phyloP scores from a whole-genome alignment of 1,140 invertebrate genomes.

The Parasteatoda tepidariorum region DNA sequence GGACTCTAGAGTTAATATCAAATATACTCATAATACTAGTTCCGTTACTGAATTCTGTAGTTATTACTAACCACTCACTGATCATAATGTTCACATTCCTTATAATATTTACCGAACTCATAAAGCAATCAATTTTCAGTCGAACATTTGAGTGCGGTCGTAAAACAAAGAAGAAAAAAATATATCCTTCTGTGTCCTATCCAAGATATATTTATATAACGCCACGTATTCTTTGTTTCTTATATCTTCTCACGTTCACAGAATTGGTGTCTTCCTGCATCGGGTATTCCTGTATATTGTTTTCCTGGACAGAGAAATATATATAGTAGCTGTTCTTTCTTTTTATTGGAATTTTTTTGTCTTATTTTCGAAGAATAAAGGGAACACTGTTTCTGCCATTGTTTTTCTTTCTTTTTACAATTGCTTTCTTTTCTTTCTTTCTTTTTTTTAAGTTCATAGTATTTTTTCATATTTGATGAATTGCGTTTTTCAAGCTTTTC shows the following conservation, averaged over 20 bases:
- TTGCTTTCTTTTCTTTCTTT: background rate
- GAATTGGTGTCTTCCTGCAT: background rate
- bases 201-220: constrained; percentile 36
- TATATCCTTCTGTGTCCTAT: background rate
- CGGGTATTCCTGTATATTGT: background rate
- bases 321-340: background rate
- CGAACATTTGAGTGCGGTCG: constrained; percentile 33
- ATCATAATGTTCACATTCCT: background rate
- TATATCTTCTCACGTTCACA: constrained; percentile 1
- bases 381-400: background rate
- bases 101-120: constrained; percentile 52
- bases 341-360: background rate
- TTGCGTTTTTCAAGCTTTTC: background rate
- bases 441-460: constrained; percentile 1
- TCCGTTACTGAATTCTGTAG: background rate
- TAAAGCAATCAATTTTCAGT: constrained; percentile 51
- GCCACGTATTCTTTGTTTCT: constrained; percentile 35
- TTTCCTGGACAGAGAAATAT: background rate
- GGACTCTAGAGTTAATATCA: no score
- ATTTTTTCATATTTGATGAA: background rate
- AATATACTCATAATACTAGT: no score
- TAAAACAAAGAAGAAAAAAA: constrained; percentile 5
- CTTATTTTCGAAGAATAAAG: background rate
- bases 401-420: background rate
- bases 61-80: background rate